Evolutionary conservation across 1,140 invertebrate species (phyloP).

Genomic region (Papilio dardanus): DNA sequence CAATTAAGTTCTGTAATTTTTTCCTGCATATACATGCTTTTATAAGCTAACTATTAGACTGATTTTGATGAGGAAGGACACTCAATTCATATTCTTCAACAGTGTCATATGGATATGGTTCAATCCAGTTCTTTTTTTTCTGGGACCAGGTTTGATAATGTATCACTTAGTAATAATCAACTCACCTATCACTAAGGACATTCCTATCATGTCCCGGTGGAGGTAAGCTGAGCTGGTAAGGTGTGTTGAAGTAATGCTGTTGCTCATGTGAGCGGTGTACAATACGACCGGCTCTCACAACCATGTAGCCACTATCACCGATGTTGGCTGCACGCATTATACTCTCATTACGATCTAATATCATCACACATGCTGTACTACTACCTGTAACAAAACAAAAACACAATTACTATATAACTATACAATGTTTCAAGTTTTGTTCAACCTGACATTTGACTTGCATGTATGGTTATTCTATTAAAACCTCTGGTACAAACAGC

Average conservation of each 20-base stretch:
- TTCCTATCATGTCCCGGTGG: slow-evolving; percentile 93
- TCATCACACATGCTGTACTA: slow-evolving; percentile 98
- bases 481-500: too few relatives aligned
- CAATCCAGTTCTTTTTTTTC: neutral
- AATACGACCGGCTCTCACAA: slow-evolving; percentile 93
- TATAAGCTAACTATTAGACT: too few relatives aligned
- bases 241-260: slow-evolving; percentile 99
- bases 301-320: slow-evolving; percentile 98
- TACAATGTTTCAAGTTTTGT: too few relatives aligned
- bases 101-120: neutral
- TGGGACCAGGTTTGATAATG: neutral
- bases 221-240: slow-evolving; percentile 96
- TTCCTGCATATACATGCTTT: too few relatives aligned
- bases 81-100: neutral
- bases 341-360: slow-evolving; percentile 94
- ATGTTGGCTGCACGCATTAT: slow-evolving; percentile 98
- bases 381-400: slow-evolving; percentile 86
- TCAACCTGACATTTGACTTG: too few relatives aligned
- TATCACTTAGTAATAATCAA: slow-evolving; percentile 16
- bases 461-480: too few relatives aligned
- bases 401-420: neutral
- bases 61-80: too few relatives aligned
- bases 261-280: slow-evolving; percentile 97
- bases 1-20: too few relatives aligned
- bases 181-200: slow-evolving; percentile 93